Evolutionary conservation across 23 tunicate genomes (phyloP).

Genomic region (Phallusia fumigata): DNA sequence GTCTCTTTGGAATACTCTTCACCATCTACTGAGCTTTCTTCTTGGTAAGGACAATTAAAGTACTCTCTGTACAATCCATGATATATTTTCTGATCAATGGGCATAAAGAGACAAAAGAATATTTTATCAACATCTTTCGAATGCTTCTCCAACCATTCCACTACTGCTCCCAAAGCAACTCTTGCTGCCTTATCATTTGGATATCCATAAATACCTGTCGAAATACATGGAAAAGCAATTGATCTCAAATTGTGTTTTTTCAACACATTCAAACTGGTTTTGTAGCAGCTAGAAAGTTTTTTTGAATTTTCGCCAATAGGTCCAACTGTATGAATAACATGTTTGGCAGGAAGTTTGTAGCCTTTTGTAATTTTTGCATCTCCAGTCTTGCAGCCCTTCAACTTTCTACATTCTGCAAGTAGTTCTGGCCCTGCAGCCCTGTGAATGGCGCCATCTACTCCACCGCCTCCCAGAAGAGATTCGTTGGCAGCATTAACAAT

Average conservation of each 20-base stretch:
- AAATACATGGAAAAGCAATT: conserved; percentile 96
- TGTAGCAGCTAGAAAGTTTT: conserved; percentile 46
- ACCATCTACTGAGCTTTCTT: background rate
- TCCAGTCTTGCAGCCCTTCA: conserved; percentile 91
- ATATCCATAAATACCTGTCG: conserved; percentile 95
- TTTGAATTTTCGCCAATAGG: conserved; percentile 67
- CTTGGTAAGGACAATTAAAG: background rate
- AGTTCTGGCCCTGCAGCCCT: conserved; percentile 86
- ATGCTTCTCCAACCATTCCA: conserved; percentile 57
- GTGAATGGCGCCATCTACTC: conserved; percentile 98
- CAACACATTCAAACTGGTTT: conserved; percentile 45
- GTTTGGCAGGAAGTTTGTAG: conserved; percentile 73
- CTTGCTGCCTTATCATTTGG: conserved; percentile 85
- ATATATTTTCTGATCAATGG: conserved; percentile 52
- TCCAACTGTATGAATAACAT: conserved; percentile 98
- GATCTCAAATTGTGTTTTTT: conserved; percentile 39
- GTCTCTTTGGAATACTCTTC: background rate
- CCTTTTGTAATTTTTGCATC: conserved; percentile 95
- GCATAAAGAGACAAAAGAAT: conserved; percentile 75
- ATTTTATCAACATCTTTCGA: conserved; percentile 28
- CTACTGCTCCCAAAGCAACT: conserved; percentile 61
- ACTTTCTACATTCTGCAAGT: conserved; percentile 71
- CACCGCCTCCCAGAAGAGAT: conserved; percentile 90
- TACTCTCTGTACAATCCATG: background rate
- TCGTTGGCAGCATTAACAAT: conserved; percentile 94